A percentile compares a stretch with the other conserved stretches of the same genome.
Conservation (phyloP, 2,113 vertebrate species). For the Oncorhynchus masou region DNA sequence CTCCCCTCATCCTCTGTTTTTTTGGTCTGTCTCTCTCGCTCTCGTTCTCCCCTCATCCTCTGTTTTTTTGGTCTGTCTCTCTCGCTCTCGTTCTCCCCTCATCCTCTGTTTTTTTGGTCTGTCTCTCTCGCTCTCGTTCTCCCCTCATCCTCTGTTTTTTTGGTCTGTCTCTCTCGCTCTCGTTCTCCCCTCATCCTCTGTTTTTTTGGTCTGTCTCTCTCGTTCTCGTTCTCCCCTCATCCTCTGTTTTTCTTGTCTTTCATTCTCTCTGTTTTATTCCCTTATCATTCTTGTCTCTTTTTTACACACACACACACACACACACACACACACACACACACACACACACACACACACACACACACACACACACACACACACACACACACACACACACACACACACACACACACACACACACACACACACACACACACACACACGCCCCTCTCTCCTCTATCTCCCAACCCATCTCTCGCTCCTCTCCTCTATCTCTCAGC, state of each 20-base stretch:
- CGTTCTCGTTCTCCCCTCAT: not conserved
- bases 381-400: no score
- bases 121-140: constrained; percentile 17
- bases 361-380: no score
- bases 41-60: constrained; percentile 1
- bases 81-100: constrained; percentile 14
- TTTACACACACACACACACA: not conserved
- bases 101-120: not conserved
- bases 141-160: not conserved
- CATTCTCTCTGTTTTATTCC: not conserved
- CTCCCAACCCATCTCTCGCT: not conserved
- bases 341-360: no score
- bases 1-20: not conserved
- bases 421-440: no score
- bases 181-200: constrained; percentile 5
- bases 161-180: constrained; percentile 15
- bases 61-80: not conserved
- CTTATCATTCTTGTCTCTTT: constrained; percentile 9
- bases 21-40: constrained; percentile 13
- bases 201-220: not conserved
- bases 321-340: not conserved
- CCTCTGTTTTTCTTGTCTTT: not conserved
- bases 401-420: no score
- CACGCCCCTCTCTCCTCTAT: no score
- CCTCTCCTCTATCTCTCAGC: not conserved